Evolutionary conservation across 2,888 invertebrate genomes (phyloP), one percentile per base, ranked within the genome.

Genomic region (Cecidostiba fungosa): DNA sequence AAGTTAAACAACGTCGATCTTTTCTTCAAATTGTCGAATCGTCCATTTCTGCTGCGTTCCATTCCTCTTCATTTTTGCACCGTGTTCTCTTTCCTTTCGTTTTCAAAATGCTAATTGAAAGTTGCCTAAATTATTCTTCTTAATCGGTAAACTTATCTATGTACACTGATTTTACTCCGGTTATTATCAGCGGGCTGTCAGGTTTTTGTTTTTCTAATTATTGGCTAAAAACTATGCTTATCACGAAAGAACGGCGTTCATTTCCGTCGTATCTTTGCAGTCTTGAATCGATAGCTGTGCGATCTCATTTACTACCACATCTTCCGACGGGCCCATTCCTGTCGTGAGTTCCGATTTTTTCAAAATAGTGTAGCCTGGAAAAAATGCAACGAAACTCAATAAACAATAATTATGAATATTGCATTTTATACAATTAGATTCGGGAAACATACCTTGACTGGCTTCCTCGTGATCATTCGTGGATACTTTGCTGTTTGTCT

Each of bases 201-300:
- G 39, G 39, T 59, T 85, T 84, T 19, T 73, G 23, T 80, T 85
- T 85, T n/a, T 80, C 77, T 81, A 82, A 87, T 82, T 84, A 87
- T 66, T 78, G 43, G 85, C 84, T 82, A 87, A 85, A 23, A 87
- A 87, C 88, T 88, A 89, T 88, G 88, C 90, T 91, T 85, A 92
- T 92, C 92, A 92, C 92, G 92, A 92, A 87, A 91, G 89, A 83
- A 91, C 90, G 79, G 90, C 89, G 80, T 89, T 89, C 85, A 90
- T 87, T 77, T 91, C 90, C 82, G 89, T 87, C 81, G 89, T 88
- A 47, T 91, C 91, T 82, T 90, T 91, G 88, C 91, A 92, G 89
- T 92, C 92, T 90, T 91, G 90, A 88, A 93, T 90, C 47, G 91
- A 90, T 87, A 92, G 87, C 87, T 92, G 90, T 82, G 91, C 89